These are phyloP conservation scores for Crocallis elinguaria DNA, from an alignment of 2,888 invertebrate species.

Conservation along the genomic window DNA sequence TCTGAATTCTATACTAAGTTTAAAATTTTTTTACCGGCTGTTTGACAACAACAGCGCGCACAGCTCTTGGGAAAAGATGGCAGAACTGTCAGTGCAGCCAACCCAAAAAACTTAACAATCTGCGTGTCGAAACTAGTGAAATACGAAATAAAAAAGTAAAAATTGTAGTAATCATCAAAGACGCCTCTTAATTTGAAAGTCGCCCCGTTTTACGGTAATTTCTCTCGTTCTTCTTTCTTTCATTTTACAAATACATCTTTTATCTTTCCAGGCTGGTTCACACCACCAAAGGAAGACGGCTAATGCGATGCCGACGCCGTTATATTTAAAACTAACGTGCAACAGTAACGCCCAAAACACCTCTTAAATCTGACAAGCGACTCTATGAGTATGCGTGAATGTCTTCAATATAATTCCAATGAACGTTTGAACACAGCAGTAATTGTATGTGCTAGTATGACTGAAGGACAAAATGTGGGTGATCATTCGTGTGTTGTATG, in stretches of 20 bases:
- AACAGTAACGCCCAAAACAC: slow-evolving; percentile 68
- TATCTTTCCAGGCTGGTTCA: slow-evolving; percentile 91
- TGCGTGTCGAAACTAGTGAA: too few relatives aligned
- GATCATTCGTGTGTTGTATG: slow-evolving; percentile 63
- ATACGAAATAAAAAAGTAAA: too few relatives aligned
- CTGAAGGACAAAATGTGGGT: slow-evolving; percentile 55
- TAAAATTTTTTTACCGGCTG: too few relatives aligned
- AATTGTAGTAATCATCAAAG: too few relatives aligned
- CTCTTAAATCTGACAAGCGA: slow-evolving; percentile 64
- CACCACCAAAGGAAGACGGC: slow-evolving; percentile 96
- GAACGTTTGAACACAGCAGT: slow-evolving; percentile 49
- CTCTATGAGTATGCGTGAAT: slow-evolving; percentile 54
- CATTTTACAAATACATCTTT: too few relatives aligned
- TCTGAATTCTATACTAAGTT: too few relatives aligned
- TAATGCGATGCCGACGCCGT: slow-evolving; percentile 78
- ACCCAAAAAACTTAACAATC: too few relatives aligned
- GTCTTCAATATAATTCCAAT: slow-evolving; percentile 59
- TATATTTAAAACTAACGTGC: slow-evolving; percentile 73
- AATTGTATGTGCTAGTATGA: slow-evolving; percentile 59
- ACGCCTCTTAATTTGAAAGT: too few relatives aligned
- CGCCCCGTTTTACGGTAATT: too few relatives aligned
- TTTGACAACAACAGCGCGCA: too few relatives aligned
- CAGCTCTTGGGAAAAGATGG: too few relatives aligned
- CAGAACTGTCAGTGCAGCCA: too few relatives aligned
- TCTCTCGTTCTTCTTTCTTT: not conserved